A percentile compares a stretch with the other conserved stretches of the same genome.
These are phyloP conservation scores for Neopipo cinnamomea DNA, from an alignment of 2,113 vertebrate genomes.

Conservation along the genomic window DNA sequence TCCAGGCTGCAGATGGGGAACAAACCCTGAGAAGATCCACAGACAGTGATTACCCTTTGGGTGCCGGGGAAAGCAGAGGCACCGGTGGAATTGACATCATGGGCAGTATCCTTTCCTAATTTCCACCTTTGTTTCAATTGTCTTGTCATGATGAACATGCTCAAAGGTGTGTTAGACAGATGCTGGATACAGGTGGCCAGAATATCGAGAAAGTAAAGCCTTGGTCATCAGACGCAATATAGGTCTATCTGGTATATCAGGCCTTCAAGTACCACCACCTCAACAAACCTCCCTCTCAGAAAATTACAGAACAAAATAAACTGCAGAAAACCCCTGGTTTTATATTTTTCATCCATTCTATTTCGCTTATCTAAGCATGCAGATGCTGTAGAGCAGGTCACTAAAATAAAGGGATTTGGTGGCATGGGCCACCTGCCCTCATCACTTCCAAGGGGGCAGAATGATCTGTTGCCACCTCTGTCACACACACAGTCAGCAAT, in stretches of 20 bases:
- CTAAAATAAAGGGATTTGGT: background rate
- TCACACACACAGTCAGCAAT: background rate
- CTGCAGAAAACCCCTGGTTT: background rate
- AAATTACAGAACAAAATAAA: background rate
- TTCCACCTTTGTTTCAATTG: background rate
- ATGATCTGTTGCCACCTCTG: background rate
- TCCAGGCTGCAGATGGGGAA: background rate
- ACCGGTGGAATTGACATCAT: rapidly evolving
- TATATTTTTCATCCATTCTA: background rate
- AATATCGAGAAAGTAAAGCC: background rate
- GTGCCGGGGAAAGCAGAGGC: background rate
- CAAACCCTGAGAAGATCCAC: background rate
- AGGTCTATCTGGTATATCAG: background rate
- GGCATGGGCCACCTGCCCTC: background rate
- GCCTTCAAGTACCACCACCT: background rate
- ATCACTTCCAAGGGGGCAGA: background rate
- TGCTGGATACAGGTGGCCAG: background rate
- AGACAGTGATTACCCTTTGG: background rate
- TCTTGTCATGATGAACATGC: background rate
- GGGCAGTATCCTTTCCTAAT: background rate
- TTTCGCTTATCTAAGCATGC: background rate
- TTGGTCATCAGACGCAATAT: background rate
- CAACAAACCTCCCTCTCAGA: background rate
- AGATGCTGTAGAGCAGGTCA: background rate
- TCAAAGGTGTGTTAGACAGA: background rate